phyloP scores from a whole-genome alignment of 1,140 invertebrate genomes.

The Papilio helenus region DNA sequence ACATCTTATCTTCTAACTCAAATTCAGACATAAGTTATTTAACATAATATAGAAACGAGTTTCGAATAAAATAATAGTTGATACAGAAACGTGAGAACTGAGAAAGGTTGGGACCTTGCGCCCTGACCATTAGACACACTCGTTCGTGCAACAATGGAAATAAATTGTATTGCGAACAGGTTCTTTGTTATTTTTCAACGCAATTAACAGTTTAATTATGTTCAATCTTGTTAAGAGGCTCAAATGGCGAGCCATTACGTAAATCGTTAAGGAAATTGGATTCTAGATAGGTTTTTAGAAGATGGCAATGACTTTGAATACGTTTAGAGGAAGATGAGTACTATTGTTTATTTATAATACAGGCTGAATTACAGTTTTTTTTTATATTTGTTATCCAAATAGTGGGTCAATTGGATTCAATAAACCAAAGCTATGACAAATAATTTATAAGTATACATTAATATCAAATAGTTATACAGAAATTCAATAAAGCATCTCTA shows the following conservation, averaged over 20 bases:
- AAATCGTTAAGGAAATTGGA: conserved; percentile 12
- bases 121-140: conserved; percentile 19
- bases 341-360: neutral
- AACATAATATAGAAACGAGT: neutral
- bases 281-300: neutral
- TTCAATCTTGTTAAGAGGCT: conserved; percentile 13
- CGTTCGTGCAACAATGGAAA: conserved; percentile 20
- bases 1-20: neutral
- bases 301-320: neutral
- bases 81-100: conserved; percentile 19
- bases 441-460: neutral
- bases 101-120: conserved; percentile 14
- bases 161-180: conserved; percentile 18
- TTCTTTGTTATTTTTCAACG: conserved; percentile 27
- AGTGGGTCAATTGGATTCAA: too few species aligned
- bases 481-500: neutral
- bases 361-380: neutral
- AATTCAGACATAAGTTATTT: neutral
- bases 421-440: too few species aligned
- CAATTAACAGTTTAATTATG: conserved; percentile 24
- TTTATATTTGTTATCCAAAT: too few species aligned
- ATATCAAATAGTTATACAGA: neutral
- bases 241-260: conserved; percentile 4
- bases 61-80: conserved; percentile 5
- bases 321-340: neutral